Percentiles rank a stretch among this genome's conserved stretches.
These are phyloP conservation scores for Brachionus paranguensis DNA, from an alignment of 1,140 invertebrate species.

Conservation along the genomic window DNA sequence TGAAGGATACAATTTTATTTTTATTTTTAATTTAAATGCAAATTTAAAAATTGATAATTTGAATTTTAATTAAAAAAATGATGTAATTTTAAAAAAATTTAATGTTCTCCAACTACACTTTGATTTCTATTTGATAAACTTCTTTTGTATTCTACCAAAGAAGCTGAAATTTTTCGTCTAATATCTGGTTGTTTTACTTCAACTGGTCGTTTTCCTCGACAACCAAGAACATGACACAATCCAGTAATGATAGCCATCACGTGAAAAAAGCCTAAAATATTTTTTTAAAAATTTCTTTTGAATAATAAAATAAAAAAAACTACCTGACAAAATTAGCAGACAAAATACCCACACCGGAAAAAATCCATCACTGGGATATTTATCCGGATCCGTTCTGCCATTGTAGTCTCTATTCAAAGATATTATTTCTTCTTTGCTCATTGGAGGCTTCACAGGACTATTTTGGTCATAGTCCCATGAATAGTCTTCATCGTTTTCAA, in stretches of 20 bases:
- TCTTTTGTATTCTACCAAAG: not conserved
- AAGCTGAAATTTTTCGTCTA: not conserved
- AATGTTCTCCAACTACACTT: not conserved
- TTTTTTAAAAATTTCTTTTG: not conserved
- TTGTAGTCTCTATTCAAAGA: not conserved
- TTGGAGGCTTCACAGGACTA: not conserved
- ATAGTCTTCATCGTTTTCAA: not conserved
- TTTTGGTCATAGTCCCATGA: not conserved
- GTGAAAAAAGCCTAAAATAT: not conserved
- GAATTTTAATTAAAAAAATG: slow-evolving; percentile 23
- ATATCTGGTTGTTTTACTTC: not conserved
- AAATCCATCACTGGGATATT: slow-evolving; percentile 14
- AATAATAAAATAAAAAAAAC: not conserved
- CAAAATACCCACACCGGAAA: not conserved
- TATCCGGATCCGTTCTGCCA: not conserved
- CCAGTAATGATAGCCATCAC: not conserved
- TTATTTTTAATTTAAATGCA: slow-evolving; percentile 38
- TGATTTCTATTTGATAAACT: not conserved
- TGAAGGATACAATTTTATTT: not conserved
- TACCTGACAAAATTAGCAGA: not conserved
- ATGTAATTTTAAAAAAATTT: slow-evolving; percentile 4
- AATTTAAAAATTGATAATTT: slow-evolving; percentile 4
- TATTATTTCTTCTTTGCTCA: not conserved
- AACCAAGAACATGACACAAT: not conserved
- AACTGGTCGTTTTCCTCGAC: not conserved